Conservation (phyloP, 2,797 vertebrate genomes). For the Squalus acanthias region DNA sequence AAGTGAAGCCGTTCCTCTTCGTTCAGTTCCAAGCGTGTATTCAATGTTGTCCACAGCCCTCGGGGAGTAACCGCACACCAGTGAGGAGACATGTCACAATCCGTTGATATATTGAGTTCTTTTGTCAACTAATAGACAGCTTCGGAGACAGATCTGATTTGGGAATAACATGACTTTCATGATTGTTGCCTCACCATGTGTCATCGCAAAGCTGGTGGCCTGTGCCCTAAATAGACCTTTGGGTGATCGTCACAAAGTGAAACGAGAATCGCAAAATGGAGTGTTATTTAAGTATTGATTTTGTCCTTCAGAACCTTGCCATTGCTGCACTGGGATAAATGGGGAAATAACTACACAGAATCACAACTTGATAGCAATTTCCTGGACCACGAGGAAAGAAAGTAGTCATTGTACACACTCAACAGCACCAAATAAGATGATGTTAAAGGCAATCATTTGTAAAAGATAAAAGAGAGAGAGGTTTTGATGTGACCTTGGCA, state of each 20-base stretch:
- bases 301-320: conserved; percentile 47
- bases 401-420: conserved; percentile 39
- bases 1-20: conserved; percentile 46
- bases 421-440: not conserved
- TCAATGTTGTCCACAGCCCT: not conserved
- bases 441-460: conserved; percentile 7
- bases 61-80: conserved; percentile 42
- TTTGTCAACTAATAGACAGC: conserved; percentile 39
- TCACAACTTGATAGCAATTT: conserved; percentile 46
- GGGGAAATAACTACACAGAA: conserved; percentile 50
- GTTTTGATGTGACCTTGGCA: conserved; percentile 14
- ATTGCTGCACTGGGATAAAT: conserved; percentile 46
- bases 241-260: conserved; percentile 44
- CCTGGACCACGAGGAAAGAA: conserved; percentile 43
- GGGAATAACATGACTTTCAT: conserved; percentile 45
- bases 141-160: conserved; percentile 47
- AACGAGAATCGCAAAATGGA: conserved; percentile 40
- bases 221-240: conserved; percentile 44
- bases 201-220: conserved; percentile 45
- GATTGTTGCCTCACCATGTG: conserved; percentile 45
- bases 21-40: conserved; percentile 44
- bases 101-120: conserved; percentile 45
- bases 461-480: not conserved
- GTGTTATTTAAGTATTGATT: conserved; percentile 50
- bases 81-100: conserved; percentile 48